Evolutionary conservation across 2,797 vertebrate genomes (phyloP).

Genomic region (Parauchenoglanis ngamensis): DNA sequence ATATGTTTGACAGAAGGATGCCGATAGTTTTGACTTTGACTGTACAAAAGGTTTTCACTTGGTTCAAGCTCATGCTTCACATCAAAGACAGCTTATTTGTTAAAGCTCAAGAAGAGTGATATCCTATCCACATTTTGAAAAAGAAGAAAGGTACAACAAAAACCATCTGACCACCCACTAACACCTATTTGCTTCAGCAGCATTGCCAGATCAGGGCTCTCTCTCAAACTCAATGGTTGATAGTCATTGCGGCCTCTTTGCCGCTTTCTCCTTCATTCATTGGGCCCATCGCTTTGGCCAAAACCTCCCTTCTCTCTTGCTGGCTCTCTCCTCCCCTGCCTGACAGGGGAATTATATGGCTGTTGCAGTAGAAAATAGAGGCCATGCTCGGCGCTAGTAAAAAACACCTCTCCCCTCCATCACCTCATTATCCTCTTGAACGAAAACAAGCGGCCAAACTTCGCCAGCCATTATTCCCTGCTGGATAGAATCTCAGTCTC

Average conservation of each 20-base stretch:
- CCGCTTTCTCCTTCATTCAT: conserved; percentile 49
- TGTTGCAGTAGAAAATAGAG: conserved; percentile 60
- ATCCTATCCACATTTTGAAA: not conserved
- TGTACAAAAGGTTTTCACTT: conserved; percentile 9
- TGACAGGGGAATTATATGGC: conserved; percentile 74
- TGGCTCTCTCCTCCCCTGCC: conserved; percentile 49
- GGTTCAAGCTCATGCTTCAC: conserved; percentile 9
- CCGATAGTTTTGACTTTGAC: not conserved
- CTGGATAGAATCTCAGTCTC: conserved; percentile 33
- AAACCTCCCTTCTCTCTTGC: conserved; percentile 47
- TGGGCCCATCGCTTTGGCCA: conserved; percentile 41
- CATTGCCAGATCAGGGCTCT: conserved; percentile 27
- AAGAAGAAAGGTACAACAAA: conserved; percentile 29
- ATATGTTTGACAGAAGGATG: not conserved
- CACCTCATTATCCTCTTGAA: conserved; percentile 64
- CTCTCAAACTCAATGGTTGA: conserved; percentile 43
- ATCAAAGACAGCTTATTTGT: conserved; percentile 26
- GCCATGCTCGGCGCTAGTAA: conserved; percentile 56
- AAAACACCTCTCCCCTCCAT: conserved; percentile 63
- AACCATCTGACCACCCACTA: conserved; percentile 26
- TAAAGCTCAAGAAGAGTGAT: conserved; percentile 31
- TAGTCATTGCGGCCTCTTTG: conserved; percentile 51
- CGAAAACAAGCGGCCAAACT: conserved; percentile 54
- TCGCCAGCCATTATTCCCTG: conserved; percentile 48
- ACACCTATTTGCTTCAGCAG: conserved; percentile 43